Evolutionary conservation across 2,113 vertebrate species (phyloP), one percentile per base, ranked within the genome.

Genomic region (Pavo muticus): DNA sequence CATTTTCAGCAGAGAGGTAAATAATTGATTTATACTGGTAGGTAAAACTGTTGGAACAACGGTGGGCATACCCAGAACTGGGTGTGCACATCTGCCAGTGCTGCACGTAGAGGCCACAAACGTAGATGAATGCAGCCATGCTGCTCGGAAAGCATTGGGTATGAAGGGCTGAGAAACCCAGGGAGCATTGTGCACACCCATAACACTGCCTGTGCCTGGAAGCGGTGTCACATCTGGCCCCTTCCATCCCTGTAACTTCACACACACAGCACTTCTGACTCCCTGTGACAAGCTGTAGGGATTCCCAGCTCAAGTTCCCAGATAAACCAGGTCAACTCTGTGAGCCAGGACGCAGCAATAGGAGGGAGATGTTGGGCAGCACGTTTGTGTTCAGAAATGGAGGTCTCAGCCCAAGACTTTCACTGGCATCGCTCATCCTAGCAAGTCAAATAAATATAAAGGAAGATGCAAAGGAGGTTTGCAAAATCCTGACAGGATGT

Each of bases 101-200:
- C 37, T 68, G 32, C 7, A 4, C 16, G 29, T 21, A 37, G 25
- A 29, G 37, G 24, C 20, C 56, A 39, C 45, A 68, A 50, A 61
- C 11, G 20, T 3, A 35, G 60, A 52, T 10, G 13, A 59, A 52
- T 52, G 37, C 1, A 69, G 14, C 23, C 37, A 32, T 35, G 9
- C 18, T 82, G 47, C 39, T 84, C 50, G 45, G 39, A 71, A 61
- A 23, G 48, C 42, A 32, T 32, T 6, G 35, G 60, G 20, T 60
- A 21, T 9, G 48, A 16, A 35, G 25, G 39, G 39, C 50, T 84
- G 30, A 79, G 63, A 76, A 88, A 39, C 19, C 35, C 11, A 23
- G 35, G 14, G 19, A 57, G 23, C 13, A 50, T 35, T 0, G 1
- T 20, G 19, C 1, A 2, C 6, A 8, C 4, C 32, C 19, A 20